Percentiles rank a stretch among this genome's conserved stretches.
These are phyloP conservation scores for Cotesia vestalis DNA, from an alignment of 1,140 invertebrate species.

Conservation along the genomic window DNA sequence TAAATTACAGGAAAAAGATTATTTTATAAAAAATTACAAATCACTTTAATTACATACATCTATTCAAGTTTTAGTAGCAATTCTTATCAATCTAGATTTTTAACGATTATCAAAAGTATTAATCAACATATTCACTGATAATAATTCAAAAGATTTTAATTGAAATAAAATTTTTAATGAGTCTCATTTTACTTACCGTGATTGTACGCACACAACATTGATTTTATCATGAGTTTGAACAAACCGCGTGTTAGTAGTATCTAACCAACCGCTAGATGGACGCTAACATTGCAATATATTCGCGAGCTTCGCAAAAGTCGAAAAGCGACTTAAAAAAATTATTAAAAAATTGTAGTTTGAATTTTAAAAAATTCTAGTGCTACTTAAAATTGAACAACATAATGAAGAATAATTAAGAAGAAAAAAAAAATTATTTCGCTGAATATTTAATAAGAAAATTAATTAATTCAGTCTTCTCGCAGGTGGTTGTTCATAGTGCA, in stretches of 20 bases:
- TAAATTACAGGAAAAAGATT: too few relatives aligned
- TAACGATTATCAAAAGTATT: too few relatives aligned
- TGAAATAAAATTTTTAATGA: too few relatives aligned
- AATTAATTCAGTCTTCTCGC: constrained; percentile 36
- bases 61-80: too few relatives aligned
- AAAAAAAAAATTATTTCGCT: neutral
- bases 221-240: neutral
- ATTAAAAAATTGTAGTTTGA: neutral
- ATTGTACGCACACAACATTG: too few relatives aligned
- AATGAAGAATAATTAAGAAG: neutral
- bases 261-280: constrained; percentile 1
- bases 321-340: neutral
- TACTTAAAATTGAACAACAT: neutral
- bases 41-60: too few relatives aligned
- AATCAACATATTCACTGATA: too few relatives aligned
- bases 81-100: too few relatives aligned
- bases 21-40: too few relatives aligned
- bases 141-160: too few relatives aligned
- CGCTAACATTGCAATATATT: neutral
- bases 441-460: neutral
- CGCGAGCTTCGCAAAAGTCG: neutral
- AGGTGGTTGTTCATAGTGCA: neutral
- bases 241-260: neutral
- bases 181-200: too few relatives aligned
- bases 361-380: neutral